Evolutionary conservation across 1,140 invertebrate species (phyloP), one percentile per base, ranked within the genome.

Genomic region (Pteromalus puparum): DNA sequence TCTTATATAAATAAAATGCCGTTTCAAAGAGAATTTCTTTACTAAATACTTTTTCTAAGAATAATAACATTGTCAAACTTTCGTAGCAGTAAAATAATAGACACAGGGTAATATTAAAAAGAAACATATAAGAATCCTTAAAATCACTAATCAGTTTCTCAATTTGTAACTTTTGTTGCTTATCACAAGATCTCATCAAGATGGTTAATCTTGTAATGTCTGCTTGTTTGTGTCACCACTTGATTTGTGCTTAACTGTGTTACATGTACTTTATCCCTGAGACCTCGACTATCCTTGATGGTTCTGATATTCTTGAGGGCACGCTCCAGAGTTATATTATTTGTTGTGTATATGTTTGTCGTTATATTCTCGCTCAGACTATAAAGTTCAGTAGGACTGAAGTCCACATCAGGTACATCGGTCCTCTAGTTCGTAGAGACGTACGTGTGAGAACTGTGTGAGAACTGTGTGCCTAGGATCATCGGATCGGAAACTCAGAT

Each of bases 121-220:
- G n/a, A n/a, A n/a, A n/a, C n/a, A n/a, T n/a, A n/a, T n/a, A n/a
- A n/a, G n/a, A n/a, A 88, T 96, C 96, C 86, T 95, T 95, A 90
- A 98, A 98, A 87, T 97, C 96, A 87, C 95, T 95, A 9, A 95
- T 97, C 1, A 98, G 93, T 91, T 97, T 95, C 87, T 97, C 97
- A 70, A 97, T 94, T 92, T 98, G 96, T 85, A 98, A 93, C 89
- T 96, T 97, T 88, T 97, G 96, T 82, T 96, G 95, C 89, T 97
- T 96, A 89, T 97, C 96, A 2, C 95, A 95, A 88, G 94, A 94
- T 74, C 94, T 92, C 80, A 95, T 95, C 12, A 96, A 92, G 42
- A 94, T 93, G 28, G 95, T 95, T 26, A 98, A 92, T 84, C 95
- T 94, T 84, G 95, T 94, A 74, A 98, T 94, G 87, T 97, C 95